Conservation (phyloP, 2,113 vertebrate genomes). For the Pao palembangensis region DNA sequence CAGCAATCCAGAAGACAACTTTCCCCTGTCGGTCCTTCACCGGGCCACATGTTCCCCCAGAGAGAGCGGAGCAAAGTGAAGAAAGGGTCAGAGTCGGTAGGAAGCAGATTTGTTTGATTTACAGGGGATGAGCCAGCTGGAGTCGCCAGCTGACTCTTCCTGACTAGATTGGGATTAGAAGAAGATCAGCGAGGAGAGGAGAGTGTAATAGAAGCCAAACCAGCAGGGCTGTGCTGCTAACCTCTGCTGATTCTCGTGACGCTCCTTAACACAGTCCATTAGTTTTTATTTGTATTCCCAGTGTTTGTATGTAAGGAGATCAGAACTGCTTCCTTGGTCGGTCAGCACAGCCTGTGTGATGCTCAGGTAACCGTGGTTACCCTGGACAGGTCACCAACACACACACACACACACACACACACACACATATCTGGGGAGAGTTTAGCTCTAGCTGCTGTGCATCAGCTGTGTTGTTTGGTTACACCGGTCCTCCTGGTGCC, state of each 20-base stretch:
- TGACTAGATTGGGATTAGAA: slow-evolving; percentile 27
- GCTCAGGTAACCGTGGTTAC: no score
- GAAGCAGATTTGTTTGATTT: slow-evolving; percentile 51
- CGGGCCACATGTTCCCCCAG: slow-evolving; percentile 34
- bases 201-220: slow-evolving; percentile 6
- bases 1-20: slow-evolving; percentile 30
- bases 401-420: no score
- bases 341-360: no score
- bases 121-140: slow-evolving; percentile 31
- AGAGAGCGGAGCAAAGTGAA: slow-evolving; percentile 32
- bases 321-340: no score
- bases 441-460: no score
- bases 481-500: no score
- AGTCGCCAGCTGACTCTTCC: slow-evolving; percentile 15
- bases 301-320: not conserved
- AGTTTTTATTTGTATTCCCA: not conserved
- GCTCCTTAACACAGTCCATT: not conserved
- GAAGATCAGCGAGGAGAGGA: slow-evolving; percentile 11
- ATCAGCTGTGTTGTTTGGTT: no score
- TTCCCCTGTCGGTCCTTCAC: slow-evolving; percentile 14
- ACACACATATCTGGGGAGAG: no score
- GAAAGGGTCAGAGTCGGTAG: slow-evolving; percentile 39
- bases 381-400: no score
- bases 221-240: slow-evolving; percentile 12
- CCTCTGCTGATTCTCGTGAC: not conserved